Conservation (phyloP, 1,140 invertebrate species). For the Drosophila nigromelanica region DNA sequence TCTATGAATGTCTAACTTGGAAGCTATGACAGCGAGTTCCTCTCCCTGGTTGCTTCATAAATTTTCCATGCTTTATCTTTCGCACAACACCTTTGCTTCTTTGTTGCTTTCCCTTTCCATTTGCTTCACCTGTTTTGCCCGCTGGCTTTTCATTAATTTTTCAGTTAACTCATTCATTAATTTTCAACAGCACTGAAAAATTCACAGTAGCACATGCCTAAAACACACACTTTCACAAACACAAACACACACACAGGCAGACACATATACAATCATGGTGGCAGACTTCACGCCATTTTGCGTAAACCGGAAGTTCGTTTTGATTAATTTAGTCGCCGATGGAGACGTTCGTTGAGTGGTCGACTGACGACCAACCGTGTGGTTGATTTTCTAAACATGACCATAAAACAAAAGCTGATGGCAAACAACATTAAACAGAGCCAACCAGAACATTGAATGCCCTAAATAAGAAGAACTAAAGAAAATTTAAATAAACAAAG, state of each 20-base stretch:
- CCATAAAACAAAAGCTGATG: conserved; percentile 65
- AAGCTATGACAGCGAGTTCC: conserved; percentile 41
- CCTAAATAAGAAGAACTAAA: conserved; percentile 7
- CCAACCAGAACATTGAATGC: conserved; percentile 19
- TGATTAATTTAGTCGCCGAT: conserved; percentile 81
- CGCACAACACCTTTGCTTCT: conserved; percentile 74
- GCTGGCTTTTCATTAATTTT: conserved; percentile 81
- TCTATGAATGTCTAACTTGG: conserved; percentile 69
- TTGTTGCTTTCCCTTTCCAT: conserved; percentile 24
- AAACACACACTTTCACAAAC: conserved; percentile 37
- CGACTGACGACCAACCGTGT: conserved; percentile 18
- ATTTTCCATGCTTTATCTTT: conserved; percentile 80
- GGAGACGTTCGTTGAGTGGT: conserved; percentile 65
- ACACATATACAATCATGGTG: conserved; percentile 42
- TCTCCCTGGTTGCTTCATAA: conserved; percentile 60
- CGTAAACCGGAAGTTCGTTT: conserved; percentile 83
- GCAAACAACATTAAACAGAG: conserved; percentile 12
- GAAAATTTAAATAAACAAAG: no score
- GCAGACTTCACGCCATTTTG: conserved; percentile 81
- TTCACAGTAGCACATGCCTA: conserved; percentile 55
- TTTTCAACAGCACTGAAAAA: conserved; percentile 60
- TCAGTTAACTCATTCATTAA: conserved; percentile 83
- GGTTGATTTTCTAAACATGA: conserved; percentile 51
- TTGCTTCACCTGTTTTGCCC: conserved; percentile 15
- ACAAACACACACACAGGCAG: conserved; percentile 24